Evolutionary conservation across 2,888 invertebrate genomes (phyloP).

Genomic region (Andrena bucephala): DNA sequence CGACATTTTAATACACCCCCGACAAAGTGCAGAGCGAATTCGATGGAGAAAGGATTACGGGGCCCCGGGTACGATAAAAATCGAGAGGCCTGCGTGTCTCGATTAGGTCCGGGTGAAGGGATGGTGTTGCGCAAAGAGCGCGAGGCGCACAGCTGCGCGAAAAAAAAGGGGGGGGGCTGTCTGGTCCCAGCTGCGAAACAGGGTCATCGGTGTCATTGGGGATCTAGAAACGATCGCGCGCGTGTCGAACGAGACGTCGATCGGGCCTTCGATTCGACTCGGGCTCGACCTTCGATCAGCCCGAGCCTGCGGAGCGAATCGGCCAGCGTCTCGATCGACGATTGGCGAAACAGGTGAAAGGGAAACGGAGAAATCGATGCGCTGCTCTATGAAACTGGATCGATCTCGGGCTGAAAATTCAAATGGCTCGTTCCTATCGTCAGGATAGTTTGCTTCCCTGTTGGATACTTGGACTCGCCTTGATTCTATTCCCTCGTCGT

Average conservation of each 20-base stretch:
- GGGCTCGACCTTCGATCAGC: conserved; percentile 37
- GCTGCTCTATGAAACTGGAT: not conserved
- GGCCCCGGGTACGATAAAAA: conserved; percentile 67
- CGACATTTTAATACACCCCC: conserved; percentile 80
- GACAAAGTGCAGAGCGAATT: conserved; percentile 75
- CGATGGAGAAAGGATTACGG: conserved; percentile 81
- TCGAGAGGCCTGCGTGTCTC: conserved; percentile 59
- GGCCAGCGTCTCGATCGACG: conserved; percentile 17
- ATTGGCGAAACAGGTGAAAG: conserved; percentile 45
- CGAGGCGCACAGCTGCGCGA: conserved; percentile 77
- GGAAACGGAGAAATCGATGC: conserved; percentile 2
- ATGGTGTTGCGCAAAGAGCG: conserved; percentile 55
- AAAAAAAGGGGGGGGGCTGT: conserved; percentile 65
- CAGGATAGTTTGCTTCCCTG: not conserved
- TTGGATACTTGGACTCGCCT: not conserved
- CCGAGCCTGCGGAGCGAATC: conserved; percentile 47
- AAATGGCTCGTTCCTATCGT: not conserved
- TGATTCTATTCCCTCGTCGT: not conserved
- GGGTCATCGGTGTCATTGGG: conserved; percentile 65
- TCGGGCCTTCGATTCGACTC: conserved; percentile 58
- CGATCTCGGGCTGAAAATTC: not conserved
- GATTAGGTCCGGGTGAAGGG: conserved; percentile 68
- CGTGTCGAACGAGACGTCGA: conserved; percentile 51
- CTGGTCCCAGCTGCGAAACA: conserved; percentile 77
- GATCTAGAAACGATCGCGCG: conserved; percentile 54